These are phyloP conservation scores for Lathamus discolor DNA, from an alignment of 2,113 vertebrate genomes.

Conservation along the genomic window DNA sequence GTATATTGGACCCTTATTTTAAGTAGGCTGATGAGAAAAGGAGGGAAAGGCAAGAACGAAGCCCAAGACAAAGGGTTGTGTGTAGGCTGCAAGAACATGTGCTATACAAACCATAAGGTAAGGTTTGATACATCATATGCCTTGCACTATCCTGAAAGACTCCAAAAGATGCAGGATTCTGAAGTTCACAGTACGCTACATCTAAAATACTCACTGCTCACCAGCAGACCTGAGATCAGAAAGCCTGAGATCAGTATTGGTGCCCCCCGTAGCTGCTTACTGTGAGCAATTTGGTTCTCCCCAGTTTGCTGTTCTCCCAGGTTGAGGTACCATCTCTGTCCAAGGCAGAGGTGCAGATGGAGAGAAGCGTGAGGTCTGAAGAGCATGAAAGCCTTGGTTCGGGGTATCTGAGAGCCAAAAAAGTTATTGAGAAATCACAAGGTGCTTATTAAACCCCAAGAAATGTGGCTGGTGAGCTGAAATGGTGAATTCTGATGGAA, in stretches of 20 bases:
- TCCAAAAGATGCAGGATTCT: neutral
- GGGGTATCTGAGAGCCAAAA: neutral
- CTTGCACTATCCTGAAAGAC: neutral
- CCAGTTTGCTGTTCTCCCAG: neutral
- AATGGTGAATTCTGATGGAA: neutral
- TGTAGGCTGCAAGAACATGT: fast-evolving
- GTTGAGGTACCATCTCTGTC: neutral
- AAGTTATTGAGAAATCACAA: neutral
- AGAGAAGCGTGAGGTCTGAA: neutral
- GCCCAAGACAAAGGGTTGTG: neutral
- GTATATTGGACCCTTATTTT: neutral
- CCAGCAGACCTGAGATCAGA: neutral
- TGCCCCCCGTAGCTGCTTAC: neutral
- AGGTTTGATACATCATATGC: fast-evolving
- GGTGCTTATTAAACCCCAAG: neutral
- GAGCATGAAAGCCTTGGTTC: neutral
- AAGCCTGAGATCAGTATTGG: neutral
- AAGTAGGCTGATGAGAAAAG: neutral
- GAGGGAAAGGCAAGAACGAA: neutral
- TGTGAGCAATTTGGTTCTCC: neutral
- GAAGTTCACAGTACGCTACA: neutral
- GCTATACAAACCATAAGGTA: fast-evolving
- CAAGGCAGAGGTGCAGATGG: neutral
- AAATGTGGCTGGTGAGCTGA: fast-evolving
- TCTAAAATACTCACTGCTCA: neutral